Evolutionary conservation across 2,113 vertebrate genomes (phyloP).

Genomic region (Amblyornis subalaris): DNA sequence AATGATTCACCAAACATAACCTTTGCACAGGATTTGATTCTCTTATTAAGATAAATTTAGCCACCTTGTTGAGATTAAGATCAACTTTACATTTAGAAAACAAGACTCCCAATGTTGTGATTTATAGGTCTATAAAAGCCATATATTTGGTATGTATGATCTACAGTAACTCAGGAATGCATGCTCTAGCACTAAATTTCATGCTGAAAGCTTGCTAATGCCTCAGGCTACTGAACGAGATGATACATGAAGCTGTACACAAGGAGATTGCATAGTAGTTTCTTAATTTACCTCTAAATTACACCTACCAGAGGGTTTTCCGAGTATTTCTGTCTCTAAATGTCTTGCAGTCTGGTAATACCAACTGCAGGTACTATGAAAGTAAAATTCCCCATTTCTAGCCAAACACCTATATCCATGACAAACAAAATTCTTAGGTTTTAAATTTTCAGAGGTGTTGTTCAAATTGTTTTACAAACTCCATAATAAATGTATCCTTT

Average conservation of each 20-base stretch:
- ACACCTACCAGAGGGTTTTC: constrained; percentile 19
- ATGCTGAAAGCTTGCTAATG: constrained; percentile 21
- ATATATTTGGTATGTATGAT: constrained; percentile 34
- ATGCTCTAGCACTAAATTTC: constrained; percentile 29
- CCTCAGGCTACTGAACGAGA: constrained; percentile 55
- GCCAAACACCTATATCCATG: not conserved
- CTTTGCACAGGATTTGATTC: not conserved
- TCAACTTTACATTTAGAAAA: constrained; percentile 43
- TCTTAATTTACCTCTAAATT: constrained; percentile 41
- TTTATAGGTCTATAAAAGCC: constrained; percentile 68
- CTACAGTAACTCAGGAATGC: constrained; percentile 60
- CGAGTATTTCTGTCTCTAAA: not conserved
- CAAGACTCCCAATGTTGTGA: constrained; percentile 53
- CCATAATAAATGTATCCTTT: not conserved
- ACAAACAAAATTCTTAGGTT: not conserved
- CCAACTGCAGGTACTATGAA: not conserved
- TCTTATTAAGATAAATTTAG: constrained; percentile 31
- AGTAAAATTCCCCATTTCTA: not conserved
- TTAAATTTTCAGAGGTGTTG: not conserved
- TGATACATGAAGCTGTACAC: constrained; percentile 52
- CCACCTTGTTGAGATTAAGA: constrained; percentile 33
- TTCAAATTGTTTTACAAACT: not conserved
- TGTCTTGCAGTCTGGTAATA: not conserved
- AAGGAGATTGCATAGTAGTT: not conserved
- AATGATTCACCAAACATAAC: not conserved